Evolutionary conservation across 2,113 vertebrate genomes (phyloP).

Genomic region (Pipa parva): DNA sequence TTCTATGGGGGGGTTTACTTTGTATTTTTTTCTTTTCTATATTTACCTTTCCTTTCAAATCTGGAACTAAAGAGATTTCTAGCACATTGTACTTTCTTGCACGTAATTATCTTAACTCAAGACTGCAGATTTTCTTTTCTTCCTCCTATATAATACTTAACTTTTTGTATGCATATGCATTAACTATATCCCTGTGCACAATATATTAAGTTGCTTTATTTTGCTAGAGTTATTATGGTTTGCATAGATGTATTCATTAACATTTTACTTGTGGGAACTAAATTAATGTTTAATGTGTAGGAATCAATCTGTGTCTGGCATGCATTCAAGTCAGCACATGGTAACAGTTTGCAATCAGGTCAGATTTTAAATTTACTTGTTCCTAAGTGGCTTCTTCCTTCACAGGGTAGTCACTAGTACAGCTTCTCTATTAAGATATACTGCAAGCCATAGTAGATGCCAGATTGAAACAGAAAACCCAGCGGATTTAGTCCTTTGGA

Average conservation of each 20-base stretch:
- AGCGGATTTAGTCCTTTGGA: not conserved
- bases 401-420: not conserved
- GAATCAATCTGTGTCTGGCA: not conserved
- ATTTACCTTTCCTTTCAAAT: no score
- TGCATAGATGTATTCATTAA: conserved; percentile 1
- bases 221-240: not conserved
- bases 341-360: conserved; percentile 14
- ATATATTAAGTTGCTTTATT: not conserved
- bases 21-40: no score
- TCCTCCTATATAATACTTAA: no score
- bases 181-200: no score
- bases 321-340: conserved; percentile 32
- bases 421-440: not conserved
- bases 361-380: conserved; percentile 36
- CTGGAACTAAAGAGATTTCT: no score
- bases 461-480: not conserved
- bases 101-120: no score
- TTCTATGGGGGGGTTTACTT: no score
- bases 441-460: not conserved
- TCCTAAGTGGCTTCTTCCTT: conserved; percentile 30
- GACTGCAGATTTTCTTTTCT: no score
- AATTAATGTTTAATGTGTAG: not conserved
- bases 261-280: not conserved
- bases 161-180: not conserved
- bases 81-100: no score